phyloP scores from a whole-genome alignment of 2,888 invertebrate species.

The Xylophagus ater region DNA sequence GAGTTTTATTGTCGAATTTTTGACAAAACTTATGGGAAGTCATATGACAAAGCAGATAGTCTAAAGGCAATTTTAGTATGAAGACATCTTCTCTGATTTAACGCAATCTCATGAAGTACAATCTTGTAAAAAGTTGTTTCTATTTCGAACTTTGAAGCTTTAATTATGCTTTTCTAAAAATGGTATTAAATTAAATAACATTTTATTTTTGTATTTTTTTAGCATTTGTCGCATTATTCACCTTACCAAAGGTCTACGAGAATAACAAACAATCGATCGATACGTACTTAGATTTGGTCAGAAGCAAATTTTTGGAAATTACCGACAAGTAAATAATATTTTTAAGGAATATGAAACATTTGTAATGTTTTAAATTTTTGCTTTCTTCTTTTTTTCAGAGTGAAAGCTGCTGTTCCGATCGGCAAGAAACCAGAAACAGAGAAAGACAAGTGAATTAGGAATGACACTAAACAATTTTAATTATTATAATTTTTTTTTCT shows the following conservation, averaged over 20 bases:
- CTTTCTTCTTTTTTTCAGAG: too few relatives aligned
- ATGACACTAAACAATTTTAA: too few relatives aligned
- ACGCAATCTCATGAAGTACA: too few relatives aligned
- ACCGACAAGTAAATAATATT: conserved; percentile 64
- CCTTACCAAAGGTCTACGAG: conserved; percentile 92
- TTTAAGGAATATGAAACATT: not conserved
- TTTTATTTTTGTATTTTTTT: conserved; percentile 31
- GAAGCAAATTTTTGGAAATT: conserved; percentile 78
- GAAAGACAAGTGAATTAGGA: conserved; percentile 71
- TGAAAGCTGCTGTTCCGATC: conserved; percentile 78
- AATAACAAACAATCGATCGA: conserved; percentile 89
- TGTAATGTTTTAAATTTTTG: not conserved
- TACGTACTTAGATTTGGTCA: conserved; percentile 77
- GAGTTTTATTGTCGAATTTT: too few relatives aligned
- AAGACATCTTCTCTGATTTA: too few relatives aligned
- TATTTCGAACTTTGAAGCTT: too few relatives aligned
- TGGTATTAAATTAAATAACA: not conserved
- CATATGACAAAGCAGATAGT: too few relatives aligned
- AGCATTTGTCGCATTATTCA: conserved; percentile 89
- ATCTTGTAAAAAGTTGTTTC: too few relatives aligned
- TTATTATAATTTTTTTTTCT: too few relatives aligned
- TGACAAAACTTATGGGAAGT: too few relatives aligned
- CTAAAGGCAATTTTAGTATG: too few relatives aligned
- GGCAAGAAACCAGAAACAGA: conserved; percentile 76
- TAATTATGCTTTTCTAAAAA: conserved; percentile 6